phyloP scores from a whole-genome alignment of 1,140 invertebrate genomes.

The Aphaenogaster floridana region DNA sequence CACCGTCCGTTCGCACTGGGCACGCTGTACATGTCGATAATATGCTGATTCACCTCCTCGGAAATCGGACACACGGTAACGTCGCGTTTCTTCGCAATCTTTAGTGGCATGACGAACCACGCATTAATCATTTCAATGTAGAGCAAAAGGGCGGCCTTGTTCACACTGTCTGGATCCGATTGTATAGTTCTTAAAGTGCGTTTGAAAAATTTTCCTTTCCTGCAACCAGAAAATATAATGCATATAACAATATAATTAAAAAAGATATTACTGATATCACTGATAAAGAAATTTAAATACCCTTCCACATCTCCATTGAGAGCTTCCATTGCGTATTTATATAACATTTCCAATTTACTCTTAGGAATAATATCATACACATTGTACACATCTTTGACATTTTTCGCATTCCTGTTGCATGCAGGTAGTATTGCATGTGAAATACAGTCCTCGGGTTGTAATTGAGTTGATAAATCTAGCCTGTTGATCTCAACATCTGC shows the following conservation, averaged over 20 bases:
- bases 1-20: slow-evolving; percentile 82
- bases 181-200: slow-evolving; percentile 68
- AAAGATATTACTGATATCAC: not conserved
- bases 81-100: slow-evolving; percentile 81
- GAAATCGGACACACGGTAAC: slow-evolving; percentile 77
- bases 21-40: slow-evolving; percentile 85
- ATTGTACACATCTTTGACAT: slow-evolving; percentile 85
- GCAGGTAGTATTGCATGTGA: slow-evolving; percentile 77
- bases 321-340: slow-evolving; percentile 75
- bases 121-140: slow-evolving; percentile 83
- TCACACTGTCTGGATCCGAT: slow-evolving; percentile 66
- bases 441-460: slow-evolving; percentile 69
- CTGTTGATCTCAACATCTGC: slow-evolving; percentile 79
- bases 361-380: slow-evolving; percentile 85
- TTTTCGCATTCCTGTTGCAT: slow-evolving; percentile 85
- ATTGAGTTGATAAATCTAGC: slow-evolving; percentile 69
- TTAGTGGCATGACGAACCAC: slow-evolving; percentile 83
- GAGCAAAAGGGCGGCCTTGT: slow-evolving; percentile 83
- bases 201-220: slow-evolving; percentile 75
- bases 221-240: slow-evolving; percentile 54
- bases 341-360: slow-evolving; percentile 81
- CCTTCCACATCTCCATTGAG: slow-evolving; percentile 72
- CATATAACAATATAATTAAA: slow-evolving; percentile 35
- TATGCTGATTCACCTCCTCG: slow-evolving; percentile 79
- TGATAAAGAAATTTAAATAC: slow-evolving; percentile 65